Evolutionary conservation across 1,140 invertebrate genomes (phyloP).

Genomic region (Ceratoteleas bidentatus): DNA sequence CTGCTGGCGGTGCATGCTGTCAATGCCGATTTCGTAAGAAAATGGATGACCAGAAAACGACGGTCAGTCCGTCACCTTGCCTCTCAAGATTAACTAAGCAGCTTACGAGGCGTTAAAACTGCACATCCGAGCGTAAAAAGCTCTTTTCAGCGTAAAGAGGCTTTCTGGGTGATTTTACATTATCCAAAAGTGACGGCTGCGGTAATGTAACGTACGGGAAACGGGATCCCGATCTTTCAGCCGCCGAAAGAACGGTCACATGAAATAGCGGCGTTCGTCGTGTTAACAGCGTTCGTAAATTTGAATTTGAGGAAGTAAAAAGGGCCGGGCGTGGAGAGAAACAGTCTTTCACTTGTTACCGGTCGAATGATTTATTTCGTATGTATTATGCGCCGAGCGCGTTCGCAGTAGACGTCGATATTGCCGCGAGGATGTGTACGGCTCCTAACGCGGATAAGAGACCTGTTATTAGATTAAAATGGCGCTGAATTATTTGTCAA

Average conservation of each 20-base stretch:
- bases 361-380: slow-evolving; percentile 14
- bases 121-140: no score
- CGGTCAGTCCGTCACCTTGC: slow-evolving; percentile 9
- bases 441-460: slow-evolving; percentile 6
- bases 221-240: no score
- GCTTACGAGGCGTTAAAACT: no score
- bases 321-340: background rate
- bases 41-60: slow-evolving; percentile 39
- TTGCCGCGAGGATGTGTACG: background rate
- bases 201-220: no score
- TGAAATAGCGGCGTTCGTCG: background rate
- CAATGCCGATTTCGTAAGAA: slow-evolving; percentile 41
- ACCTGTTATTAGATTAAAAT: slow-evolving; percentile 9
- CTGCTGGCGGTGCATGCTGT: slow-evolving; percentile 6
- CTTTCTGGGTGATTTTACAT: no score
- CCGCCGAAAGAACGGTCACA: no score
- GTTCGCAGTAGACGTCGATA: background rate
- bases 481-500: slow-evolving; percentile 9
- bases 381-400: slow-evolving; percentile 10
- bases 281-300: slow-evolving; percentile 1
- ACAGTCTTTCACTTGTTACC: slow-evolving; percentile 14
- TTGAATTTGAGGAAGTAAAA: background rate
- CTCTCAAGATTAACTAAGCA: no score
- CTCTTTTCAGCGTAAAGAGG: no score
- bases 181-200: no score